Conservation (phyloP, 2,888 invertebrate genomes). For the Holacanthella duospinosa region DNA sequence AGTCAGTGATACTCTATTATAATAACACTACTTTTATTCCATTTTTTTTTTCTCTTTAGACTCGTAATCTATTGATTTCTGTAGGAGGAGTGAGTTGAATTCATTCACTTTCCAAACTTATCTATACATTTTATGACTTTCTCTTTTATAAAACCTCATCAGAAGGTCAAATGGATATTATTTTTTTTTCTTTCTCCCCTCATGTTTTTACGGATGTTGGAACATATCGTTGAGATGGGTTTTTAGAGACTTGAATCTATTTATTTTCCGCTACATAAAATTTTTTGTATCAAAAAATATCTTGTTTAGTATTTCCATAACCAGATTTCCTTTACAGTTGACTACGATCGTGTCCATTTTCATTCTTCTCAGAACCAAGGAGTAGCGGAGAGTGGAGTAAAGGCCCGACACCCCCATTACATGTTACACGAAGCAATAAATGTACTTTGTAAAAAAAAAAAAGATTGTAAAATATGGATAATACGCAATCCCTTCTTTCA, state of each 20-base stretch:
- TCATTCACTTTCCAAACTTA: too few relatives aligned
- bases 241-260: not conserved
- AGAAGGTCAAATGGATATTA: too few relatives aligned
- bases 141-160: too few relatives aligned
- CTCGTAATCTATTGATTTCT: too few relatives aligned
- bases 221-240: too few relatives aligned
- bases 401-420: not conserved
- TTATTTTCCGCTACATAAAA: conserved; percentile 4
- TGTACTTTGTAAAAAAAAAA: not conserved
- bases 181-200: not conserved
- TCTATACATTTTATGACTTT: too few relatives aligned
- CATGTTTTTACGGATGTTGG: too few relatives aligned
- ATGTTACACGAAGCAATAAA: not conserved
- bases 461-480: not conserved
- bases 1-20: not conserved
- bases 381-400: too few relatives aligned
- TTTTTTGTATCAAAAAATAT: not conserved
- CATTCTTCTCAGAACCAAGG: not conserved
- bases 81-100: too few relatives aligned
- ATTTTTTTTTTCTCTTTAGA: too few relatives aligned
- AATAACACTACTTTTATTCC: not conserved
- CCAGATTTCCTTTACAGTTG: not conserved
- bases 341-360: not conserved
- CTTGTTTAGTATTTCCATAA: not conserved
- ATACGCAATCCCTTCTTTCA: not conserved